These are phyloP conservation scores for Chesias legatella DNA, from an alignment of 2,888 invertebrate genomes.

Conservation along the genomic window DNA sequence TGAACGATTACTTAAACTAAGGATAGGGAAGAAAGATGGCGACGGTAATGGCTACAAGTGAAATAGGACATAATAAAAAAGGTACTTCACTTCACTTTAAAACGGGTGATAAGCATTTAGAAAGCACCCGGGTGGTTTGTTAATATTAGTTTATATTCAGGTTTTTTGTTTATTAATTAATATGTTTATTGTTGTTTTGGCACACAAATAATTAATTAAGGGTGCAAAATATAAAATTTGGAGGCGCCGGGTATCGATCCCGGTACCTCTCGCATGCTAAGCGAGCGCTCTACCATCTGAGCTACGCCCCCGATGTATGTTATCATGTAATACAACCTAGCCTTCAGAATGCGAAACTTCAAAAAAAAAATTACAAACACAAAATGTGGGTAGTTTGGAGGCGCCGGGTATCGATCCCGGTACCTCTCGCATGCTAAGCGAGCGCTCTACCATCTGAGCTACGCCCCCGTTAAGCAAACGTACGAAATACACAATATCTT, in stretches of 20 bases:
- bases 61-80: too few relatives aligned
- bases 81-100: too few relatives aligned
- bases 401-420: conserved; percentile 81
- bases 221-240: conserved; percentile 33
- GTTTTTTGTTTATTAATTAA: too few relatives aligned
- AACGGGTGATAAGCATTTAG: too few relatives aligned
- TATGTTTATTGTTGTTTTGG: too few relatives aligned
- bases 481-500: conserved; percentile 12
- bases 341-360: conserved; percentile 5
- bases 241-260: conserved; percentile 81
- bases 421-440: conserved; percentile 81
- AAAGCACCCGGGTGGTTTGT: too few relatives aligned
- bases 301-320: conserved; percentile 67
- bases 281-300: conserved; percentile 81
- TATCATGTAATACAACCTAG: neutral
- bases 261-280: conserved; percentile 81
- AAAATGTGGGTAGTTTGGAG: conserved; percentile 48
- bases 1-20: too few relatives aligned
- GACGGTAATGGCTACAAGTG: too few relatives aligned
- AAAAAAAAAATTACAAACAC: neutral
- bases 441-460: conserved; percentile 81
- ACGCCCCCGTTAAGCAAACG: conserved; percentile 23
- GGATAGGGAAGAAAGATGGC: too few relatives aligned
- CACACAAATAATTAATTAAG: neutral
- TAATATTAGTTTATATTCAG: too few relatives aligned